Percentiles rank a stretch among this genome's conserved stretches.
phyloP scores from a whole-genome alignment of 2,888 invertebrate species.

The Harpalus rubripes region DNA sequence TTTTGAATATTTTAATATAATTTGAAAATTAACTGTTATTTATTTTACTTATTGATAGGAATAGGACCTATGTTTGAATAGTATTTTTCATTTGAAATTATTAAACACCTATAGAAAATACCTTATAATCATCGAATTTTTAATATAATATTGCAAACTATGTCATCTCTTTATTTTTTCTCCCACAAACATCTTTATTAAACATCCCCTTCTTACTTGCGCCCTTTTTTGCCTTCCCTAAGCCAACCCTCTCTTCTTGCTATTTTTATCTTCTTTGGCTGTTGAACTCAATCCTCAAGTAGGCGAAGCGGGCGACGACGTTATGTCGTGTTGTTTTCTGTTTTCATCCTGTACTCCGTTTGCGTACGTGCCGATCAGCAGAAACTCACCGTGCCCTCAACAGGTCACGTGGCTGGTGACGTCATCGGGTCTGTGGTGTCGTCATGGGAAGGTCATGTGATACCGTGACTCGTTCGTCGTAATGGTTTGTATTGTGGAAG shows the following conservation, averaged over 20 bases:
- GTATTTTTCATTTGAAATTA: no score
- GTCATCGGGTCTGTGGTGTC: neutral
- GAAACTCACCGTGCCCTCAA: slow-evolving; percentile 38
- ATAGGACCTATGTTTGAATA: no score
- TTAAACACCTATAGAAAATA: no score
- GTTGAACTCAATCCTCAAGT: slow-evolving; percentile 5
- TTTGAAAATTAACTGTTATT: no score
- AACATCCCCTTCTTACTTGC: no score
- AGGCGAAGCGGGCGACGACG: neutral
- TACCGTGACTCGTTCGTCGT: neutral
- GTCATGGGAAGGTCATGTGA: slow-evolving; percentile 8
- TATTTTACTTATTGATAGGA: no score
- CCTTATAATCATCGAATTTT: no score
- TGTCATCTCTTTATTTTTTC: no score
- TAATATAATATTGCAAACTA: no score
- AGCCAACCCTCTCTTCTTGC: neutral
- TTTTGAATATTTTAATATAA: no score
- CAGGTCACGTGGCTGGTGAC: slow-evolving; percentile 37
- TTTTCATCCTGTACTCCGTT: slow-evolving; percentile 10
- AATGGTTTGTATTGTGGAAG: neutral
- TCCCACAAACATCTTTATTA: no score
- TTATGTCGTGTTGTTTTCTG: slow-evolving; percentile 9
- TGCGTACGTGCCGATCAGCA: slow-evolving; percentile 46
- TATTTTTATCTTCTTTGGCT: neutral
- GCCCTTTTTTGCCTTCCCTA: neutral